Conservation (phyloP, 1,140 invertebrate genomes). For the Drosophila nannoptera region DNA sequence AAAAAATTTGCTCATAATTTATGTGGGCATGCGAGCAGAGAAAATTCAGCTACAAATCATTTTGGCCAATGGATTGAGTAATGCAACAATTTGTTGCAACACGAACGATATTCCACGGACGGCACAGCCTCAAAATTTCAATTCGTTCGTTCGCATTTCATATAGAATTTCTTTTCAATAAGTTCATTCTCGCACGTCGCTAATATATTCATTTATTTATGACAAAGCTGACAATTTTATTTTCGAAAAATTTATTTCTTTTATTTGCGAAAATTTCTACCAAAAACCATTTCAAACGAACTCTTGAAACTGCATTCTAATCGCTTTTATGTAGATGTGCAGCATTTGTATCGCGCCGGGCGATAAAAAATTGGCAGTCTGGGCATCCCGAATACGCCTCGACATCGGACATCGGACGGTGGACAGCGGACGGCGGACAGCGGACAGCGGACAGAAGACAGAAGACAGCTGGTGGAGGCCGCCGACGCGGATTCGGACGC, state of each 20-base stretch:
- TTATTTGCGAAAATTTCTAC: conserved; percentile 1
- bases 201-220: no score
- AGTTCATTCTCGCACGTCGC: no score
- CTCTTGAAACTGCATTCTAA: conserved; percentile 19
- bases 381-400: conserved; percentile 41
- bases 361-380: conserved; percentile 59
- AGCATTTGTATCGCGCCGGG: conserved; percentile 31
- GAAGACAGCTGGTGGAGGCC: conserved; percentile 17
- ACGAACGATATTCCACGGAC: conserved; percentile 20
- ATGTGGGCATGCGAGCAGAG: conserved; percentile 31
- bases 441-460: conserved; percentile 8
- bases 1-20: conserved; percentile 39
- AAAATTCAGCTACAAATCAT: conserved; percentile 36
- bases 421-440: conserved; percentile 1
- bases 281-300: not conserved
- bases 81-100: conserved; percentile 31
- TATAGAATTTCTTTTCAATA: no score
- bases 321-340: conserved; percentile 33
- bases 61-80: conserved; percentile 20
- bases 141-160: not conserved
- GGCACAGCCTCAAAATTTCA: not conserved
- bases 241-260: not conserved
- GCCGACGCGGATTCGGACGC: not conserved
- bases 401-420: conserved; percentile 24
- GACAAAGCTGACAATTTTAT: not conserved